phyloP scores from a whole-genome alignment of 37 sponge, comb jelly and placozoan species.

The Bolinopsis microptera region DNA sequence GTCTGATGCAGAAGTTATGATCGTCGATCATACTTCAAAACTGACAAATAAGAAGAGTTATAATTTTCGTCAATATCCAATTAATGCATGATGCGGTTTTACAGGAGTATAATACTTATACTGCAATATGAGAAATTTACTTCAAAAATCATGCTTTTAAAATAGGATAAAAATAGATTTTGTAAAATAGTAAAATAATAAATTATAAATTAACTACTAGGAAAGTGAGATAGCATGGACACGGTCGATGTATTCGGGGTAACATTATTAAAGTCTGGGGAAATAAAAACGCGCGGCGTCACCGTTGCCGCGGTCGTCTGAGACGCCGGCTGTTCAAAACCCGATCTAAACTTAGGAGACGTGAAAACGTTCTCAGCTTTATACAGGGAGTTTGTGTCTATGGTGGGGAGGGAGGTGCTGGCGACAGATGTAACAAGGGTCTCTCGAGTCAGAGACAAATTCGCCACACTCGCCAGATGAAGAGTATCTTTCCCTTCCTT shows the following conservation, averaged over 20 bases:
- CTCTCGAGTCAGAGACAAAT: neutral
- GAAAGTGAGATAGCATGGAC: neutral
- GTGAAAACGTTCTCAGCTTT: constrained; percentile 41
- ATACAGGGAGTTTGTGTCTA: neutral
- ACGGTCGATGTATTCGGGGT: neutral
- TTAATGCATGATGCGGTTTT: too few species aligned
- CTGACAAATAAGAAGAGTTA: too few species aligned
- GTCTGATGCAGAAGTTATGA: too few species aligned
- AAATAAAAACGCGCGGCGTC: neutral
- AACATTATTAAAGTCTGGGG: neutral
- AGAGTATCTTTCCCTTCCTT: constrained; percentile 15
- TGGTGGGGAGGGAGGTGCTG: neutral
- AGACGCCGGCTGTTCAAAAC: neutral
- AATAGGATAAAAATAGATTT: neutral
- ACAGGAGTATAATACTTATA: too few species aligned
- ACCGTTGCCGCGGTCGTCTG: neutral
- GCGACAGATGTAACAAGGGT: neutral
- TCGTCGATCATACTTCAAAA: too few species aligned
- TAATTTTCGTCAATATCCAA: too few species aligned
- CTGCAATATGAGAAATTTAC: too few species aligned
- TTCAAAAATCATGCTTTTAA: neutral
- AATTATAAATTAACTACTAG: neutral
- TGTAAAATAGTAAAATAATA: neutral
- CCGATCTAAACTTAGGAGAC: constrained; percentile 12
- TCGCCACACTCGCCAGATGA: constrained; percentile 26